Evolutionary conservation across 2,113 vertebrate genomes (phyloP).

Genomic region (Falco punctatus): DNA sequence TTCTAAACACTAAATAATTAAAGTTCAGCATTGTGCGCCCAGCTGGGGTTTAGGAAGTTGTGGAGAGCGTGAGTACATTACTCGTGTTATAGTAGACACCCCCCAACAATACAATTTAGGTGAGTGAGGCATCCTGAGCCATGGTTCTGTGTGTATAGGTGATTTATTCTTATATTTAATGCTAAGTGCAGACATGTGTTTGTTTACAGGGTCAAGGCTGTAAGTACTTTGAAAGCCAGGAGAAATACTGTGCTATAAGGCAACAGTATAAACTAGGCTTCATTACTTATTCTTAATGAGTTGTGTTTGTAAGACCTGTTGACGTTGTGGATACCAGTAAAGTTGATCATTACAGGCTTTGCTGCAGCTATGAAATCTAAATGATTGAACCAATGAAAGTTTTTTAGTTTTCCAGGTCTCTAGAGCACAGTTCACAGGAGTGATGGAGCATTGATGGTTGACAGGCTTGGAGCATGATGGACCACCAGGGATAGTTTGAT

Average conservation of each 20-base stretch:
- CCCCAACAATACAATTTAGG: neutral
- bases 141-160: neutral
- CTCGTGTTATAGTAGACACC: neutral
- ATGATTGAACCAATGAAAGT: neutral
- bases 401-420: neutral
- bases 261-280: neutral
- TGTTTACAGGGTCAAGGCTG: neutral
- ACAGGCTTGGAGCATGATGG: neutral
- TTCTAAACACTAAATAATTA: neutral
- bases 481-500: neutral
- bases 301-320: neutral
- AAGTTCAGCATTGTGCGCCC: neutral
- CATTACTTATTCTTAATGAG: neutral
- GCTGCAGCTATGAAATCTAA: neutral
- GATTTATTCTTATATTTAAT: neutral
- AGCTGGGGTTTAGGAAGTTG: neutral
- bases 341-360: neutral
- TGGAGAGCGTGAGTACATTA: neutral
- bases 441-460: neutral
- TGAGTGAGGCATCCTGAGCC: neutral
- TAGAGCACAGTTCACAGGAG: neutral
- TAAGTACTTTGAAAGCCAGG: neutral
- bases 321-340: neutral
- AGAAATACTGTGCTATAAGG: neutral
- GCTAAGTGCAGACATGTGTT: neutral